Percentiles rank a stretch among this genome's conserved stretches.
phyloP scores from a whole-genome alignment of 1,140 invertebrate genomes.

The Trichonephila clavata region DNA sequence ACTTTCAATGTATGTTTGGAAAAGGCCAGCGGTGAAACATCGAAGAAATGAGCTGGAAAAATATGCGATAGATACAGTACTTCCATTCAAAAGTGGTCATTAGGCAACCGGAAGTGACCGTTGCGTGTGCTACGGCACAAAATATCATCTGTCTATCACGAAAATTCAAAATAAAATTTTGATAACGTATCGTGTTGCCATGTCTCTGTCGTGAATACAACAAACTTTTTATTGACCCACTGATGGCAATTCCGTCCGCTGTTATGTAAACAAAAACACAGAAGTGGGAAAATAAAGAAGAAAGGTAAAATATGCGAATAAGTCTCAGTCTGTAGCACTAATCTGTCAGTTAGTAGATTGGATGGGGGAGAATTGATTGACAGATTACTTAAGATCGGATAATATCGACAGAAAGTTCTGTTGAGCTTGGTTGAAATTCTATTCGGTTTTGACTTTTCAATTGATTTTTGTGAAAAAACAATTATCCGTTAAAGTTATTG shows the following conservation, averaged over 20 bases:
- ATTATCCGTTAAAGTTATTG: too few species aligned
- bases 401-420: too few species aligned
- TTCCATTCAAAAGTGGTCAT: background rate
- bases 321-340: too few species aligned
- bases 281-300: background rate
- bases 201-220: constrained; percentile 49
- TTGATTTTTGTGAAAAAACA: too few species aligned
- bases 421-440: too few species aligned
- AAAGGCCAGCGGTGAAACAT: background rate
- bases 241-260: background rate
- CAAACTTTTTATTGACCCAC: constrained; percentile 53
- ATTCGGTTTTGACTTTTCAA: too few species aligned
- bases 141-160: constrained; percentile 29
- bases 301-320: too few species aligned
- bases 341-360: too few species aligned
- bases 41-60: background rate
- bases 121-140: background rate
- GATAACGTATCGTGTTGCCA: constrained; percentile 34
- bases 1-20: background rate
- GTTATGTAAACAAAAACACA: constrained; percentile 23
- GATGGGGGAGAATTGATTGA: too few species aligned
- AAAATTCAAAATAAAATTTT: constrained; percentile 44
- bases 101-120: background rate
- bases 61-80: background rate
- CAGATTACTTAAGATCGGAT: too few species aligned